These are phyloP conservation scores for Turnix velox DNA, from an alignment of 2,113 vertebrate genomes.

Conservation along the genomic window DNA sequence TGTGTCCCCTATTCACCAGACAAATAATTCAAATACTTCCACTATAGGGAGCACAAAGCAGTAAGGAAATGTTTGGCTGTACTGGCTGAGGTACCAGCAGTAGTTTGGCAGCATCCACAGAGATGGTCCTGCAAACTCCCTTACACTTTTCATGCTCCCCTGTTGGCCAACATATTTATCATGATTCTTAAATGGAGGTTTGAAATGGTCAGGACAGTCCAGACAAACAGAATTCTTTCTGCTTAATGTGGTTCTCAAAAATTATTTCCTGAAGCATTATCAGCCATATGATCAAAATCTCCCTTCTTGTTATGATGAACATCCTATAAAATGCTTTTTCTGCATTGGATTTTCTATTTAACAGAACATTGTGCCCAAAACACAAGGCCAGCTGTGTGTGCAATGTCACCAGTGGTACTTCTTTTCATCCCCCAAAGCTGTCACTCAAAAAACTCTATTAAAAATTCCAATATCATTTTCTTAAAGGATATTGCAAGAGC, in stretches of 20 bases:
- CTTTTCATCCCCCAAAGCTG: neutral
- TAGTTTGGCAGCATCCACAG: fast-evolving
- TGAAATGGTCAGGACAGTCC: neutral
- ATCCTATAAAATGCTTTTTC: neutral
- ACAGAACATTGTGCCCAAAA: neutral
- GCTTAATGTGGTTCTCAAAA: neutral
- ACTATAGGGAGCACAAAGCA: neutral
- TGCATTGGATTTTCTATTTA: neutral
- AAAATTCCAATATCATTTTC: neutral
- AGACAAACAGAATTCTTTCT: neutral
- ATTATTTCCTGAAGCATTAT: neutral
- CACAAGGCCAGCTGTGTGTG: neutral
- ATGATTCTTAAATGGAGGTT: neutral
- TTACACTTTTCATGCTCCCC: neutral
- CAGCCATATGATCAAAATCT: neutral
- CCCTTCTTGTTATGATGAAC: neutral
- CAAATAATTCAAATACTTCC: neutral
- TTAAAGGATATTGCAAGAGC: neutral
- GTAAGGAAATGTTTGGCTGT: neutral
- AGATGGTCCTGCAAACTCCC: neutral
- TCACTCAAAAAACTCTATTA: neutral
- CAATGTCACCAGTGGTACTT: neutral
- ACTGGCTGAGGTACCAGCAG: neutral
- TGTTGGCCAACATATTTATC: neutral
- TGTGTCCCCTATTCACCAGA: fast-evolving